Base-by-base conservation (phyloP, 2,888 invertebrate genomes). In the Pristionchus entomophagus region DNA sequence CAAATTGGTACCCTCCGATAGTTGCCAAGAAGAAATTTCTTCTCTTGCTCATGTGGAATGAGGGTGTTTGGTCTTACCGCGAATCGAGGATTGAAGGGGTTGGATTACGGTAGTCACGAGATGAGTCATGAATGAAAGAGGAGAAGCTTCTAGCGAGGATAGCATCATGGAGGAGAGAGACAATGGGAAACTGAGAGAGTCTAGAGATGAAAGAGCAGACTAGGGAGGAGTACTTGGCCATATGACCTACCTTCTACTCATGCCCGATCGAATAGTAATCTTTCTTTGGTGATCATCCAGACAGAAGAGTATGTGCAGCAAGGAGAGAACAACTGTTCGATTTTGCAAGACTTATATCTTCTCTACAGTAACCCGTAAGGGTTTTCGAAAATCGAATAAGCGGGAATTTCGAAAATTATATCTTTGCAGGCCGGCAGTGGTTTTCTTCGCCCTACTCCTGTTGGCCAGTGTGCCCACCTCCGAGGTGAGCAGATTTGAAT, bases 101-200 rank as follows among this genome's bases (percentile, higher is more conserved):
- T 35, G 22, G 65, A 65, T 65, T 65, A 65, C 65, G 65, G 65
- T 65, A 65, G 65, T 65, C 65, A 35, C 65, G 65, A 35, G 65
- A 17, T 65, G 65, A 65, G 65, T 65, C 65, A 65, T 35, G 35
- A 12, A 19, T 65, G 65, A 65, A 65, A 65, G 65, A 65, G 17
- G 65, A 65, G 65, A 65, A 65, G 65, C 35, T 22, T 32, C 65
- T 35, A 35, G 32, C 65, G 65, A 35, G 32, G 35, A 65, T 65
- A 29, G 22, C 65, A 65, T 65, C 65, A 65, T 22, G 4, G 29
- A 22, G 26, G 45, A 8, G 73, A n/a, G 73, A 26, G 41, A 41
- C 10, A n/a, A 38, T 12, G 22, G 35, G 62, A 12, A 35, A 65
- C 22, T 38, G 73, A 10, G 73, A 73, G 73, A 26, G 73, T n/a